Base-by-base conservation (phyloP, 37 sponge, comb jelly and placozoan species). In the Chondrilla cf. caribensis region DNA sequence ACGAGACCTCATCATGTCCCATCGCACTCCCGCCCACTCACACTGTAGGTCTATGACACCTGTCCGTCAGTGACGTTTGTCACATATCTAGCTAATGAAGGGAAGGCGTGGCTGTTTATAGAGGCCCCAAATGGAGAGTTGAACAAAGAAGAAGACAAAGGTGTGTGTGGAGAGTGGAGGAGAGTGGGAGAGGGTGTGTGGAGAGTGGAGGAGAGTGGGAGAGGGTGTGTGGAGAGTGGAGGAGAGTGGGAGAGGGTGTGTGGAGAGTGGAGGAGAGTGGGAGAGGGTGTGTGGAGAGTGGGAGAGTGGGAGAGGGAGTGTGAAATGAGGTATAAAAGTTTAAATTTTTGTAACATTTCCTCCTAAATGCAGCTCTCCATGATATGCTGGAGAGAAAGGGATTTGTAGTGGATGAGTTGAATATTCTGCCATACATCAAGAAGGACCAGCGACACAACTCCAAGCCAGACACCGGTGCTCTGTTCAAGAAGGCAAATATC, bases 101-200 rank as follows among this genome's bases (percentile, higher is more conserved):
- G 81, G 3, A 86, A 84, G 70, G 92, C 95, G 15, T 87, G 83
- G 80, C 84, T 95, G 76, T 87, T 95, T 76, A 37, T 95, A 8
- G 95, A 95, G 70, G 89, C 91, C 39, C 92, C 92, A 25, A 68
- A 86, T 60, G 95, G 91, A 15, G 79, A 87, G 36, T 89, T 88
- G 5, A 65, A 43, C 65, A 81, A 39, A 33, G 89, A 89, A 29
- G 58, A 89, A 66, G 17, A 17, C 4, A 54, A 81, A 79, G 90
- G 93, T 88, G 62, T 25, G 64, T n/a, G n/a, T n/a, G n/a, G n/a
- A n/a, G n/a, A n/a, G n/a, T n/a, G n/a, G n/a, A n/a, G n/a, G n/a
- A n/a, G n/a, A n/a, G n/a, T n/a, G n/a, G n/a, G n/a, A n/a, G n/a
- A n/a, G n/a, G n/a, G n/a, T n/a, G n/a, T n/a, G n/a, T n/a, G n/a